Base-by-base conservation (phyloP, 2,888 invertebrate species). In the Parnassius apollo region DNA sequence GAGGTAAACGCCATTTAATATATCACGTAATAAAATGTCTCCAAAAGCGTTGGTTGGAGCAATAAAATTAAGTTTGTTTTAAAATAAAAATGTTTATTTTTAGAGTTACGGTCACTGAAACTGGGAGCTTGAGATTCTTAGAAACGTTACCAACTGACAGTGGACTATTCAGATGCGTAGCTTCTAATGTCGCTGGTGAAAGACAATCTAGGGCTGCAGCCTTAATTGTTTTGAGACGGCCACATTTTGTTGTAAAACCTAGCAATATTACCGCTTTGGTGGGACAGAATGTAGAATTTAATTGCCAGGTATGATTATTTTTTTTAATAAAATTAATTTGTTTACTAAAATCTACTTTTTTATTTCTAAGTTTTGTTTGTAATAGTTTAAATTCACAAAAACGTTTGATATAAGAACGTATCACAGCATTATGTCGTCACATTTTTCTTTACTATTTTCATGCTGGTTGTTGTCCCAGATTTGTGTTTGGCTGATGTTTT, bases 161-260 rank as follows among this genome's bases (percentile, higher is more conserved):
- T 80, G 98, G 98, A 64, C 93, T 96, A 75, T 98, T 98, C 83
- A 95, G 96, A 81, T 98, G 98, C 89, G 94, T 98, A 61, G 98
- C 98, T 8, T 96, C 96, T 74, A 98, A 98, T 88, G 94, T 97
- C 80, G 97, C 97, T 46, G 98, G 98, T 44, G 94, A 94, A 68
- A 94, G 96, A 76, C 97, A 97, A 86, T 96, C 96, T 51, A 93
- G 94, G 69, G 94, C 95, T 58, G 97, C 97, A 62, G 95, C 95
- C 68, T 93, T 98, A 71, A 96, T 96, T 72, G 97, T 98, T 71
- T 95, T 94, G 65, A 93, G 98, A 96, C 96, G 82, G 89, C 98
- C 98, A 59, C 96, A 94, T 82, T 97, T 98, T 84, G 94, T 96
- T 76, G 95, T 96, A 75, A 96, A 96, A 77, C 98, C 98, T 1